phyloP scores from a whole-genome alignment of 2,113 vertebrate species.

The Panthera tigris region DNA sequence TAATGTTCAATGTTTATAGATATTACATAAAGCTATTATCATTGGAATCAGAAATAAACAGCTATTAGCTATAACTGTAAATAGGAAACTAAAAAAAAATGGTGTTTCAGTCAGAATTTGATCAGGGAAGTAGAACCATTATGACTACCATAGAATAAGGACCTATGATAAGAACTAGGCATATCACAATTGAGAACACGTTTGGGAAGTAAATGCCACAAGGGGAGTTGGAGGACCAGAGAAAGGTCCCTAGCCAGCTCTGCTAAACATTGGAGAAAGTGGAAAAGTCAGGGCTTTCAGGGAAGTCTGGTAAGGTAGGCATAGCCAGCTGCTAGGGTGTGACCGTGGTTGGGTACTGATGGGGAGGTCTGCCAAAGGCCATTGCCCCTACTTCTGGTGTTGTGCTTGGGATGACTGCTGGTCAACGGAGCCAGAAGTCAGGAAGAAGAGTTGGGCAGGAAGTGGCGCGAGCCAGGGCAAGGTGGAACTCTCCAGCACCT shows the following conservation, averaged over 20 bases:
- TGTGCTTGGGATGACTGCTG: background rate
- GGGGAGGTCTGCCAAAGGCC: background rate
- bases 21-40: background rate
- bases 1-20: background rate
- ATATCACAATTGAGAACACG: background rate
- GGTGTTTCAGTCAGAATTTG: background rate
- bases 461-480: background rate
- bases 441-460: background rate
- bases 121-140: background rate
- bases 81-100: background rate
- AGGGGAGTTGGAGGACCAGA: background rate
- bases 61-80: background rate
- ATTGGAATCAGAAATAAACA: background rate
- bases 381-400: background rate
- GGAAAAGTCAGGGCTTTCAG: background rate
- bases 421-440: background rate
- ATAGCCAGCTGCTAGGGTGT: accelerated
- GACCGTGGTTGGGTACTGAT: background rate
- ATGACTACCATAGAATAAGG: background rate
- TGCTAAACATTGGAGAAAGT: background rate
- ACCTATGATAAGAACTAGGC: background rate
- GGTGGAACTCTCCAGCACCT: background rate
- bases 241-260: background rate
- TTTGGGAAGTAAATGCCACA: background rate
- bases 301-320: background rate